These are phyloP conservation scores for Syrmaticus mikado DNA, from an alignment of 2,113 vertebrate genomes.

Conservation along the genomic window DNA sequence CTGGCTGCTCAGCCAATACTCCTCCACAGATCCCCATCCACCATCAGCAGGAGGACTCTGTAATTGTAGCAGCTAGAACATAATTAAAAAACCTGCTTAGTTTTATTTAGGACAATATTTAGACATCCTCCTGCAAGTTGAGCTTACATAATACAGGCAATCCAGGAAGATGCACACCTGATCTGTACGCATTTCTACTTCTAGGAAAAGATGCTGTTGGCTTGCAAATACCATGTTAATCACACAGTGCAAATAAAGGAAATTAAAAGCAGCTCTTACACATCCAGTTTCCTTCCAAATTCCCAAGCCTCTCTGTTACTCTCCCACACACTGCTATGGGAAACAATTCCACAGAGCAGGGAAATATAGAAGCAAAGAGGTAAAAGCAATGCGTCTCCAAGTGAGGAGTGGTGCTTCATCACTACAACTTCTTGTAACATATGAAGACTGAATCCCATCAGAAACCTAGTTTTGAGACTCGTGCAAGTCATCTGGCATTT, in stretches of 20 bases:
- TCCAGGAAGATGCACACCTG: neutral
- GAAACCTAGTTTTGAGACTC: neutral
- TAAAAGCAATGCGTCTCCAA: neutral
- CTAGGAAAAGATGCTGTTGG: neutral
- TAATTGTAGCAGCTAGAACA: neutral
- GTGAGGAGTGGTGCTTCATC: neutral
- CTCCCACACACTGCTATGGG: neutral
- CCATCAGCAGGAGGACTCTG: neutral
- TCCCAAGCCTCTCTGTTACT: neutral
- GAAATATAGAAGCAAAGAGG: neutral
- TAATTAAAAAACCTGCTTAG: neutral
- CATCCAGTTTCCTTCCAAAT: neutral
- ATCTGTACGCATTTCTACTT: neutral
- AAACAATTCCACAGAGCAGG: neutral
- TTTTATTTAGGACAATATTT: neutral
- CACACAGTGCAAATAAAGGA: no score
- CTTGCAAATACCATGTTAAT: neutral
- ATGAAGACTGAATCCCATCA: neutral
- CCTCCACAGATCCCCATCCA: neutral
- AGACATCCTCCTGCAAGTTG: neutral
- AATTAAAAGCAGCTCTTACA: neutral
- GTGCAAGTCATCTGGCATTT: neutral
- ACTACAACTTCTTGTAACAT: neutral
- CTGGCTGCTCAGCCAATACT: neutral
- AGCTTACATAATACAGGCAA: accelerated